phyloP scores from a whole-genome alignment of 2,888 invertebrate species.

The Hesperia comma region DNA sequence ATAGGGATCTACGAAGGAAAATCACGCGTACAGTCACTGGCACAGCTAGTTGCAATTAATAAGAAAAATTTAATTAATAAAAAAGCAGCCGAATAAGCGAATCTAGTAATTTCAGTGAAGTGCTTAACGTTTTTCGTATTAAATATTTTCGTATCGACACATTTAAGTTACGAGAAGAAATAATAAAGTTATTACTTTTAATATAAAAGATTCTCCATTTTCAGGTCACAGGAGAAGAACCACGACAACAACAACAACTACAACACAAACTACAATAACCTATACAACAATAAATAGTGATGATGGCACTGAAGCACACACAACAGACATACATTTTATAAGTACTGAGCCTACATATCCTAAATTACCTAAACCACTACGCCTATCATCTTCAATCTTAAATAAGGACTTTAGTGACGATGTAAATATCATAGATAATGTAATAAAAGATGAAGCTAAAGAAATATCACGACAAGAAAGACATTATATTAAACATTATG shows the following conservation, averaged over 20 bases:
- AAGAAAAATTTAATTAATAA: too few relatives aligned
- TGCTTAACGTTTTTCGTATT: too few relatives aligned
- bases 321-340: constrained; percentile 58
- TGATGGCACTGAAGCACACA: constrained; percentile 58
- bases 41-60: too few relatives aligned
- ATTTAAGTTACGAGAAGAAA: too few relatives aligned
- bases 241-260: constrained; percentile 63
- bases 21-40: too few relatives aligned
- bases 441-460: constrained; percentile 60
- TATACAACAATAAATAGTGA: constrained; percentile 59
- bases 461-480: constrained; percentile 57
- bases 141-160: too few relatives aligned
- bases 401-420: constrained; percentile 65
- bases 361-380: constrained; percentile 71
- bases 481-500: constrained; percentile 60
- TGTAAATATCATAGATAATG: constrained; percentile 71
- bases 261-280: constrained; percentile 60
- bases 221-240: constrained; percentile 80
- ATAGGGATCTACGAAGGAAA: too few relatives aligned
- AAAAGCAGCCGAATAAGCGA: too few relatives aligned
- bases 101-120: too few relatives aligned
- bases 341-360: constrained; percentile 59
- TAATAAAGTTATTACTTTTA: too few relatives aligned
- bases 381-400: constrained; percentile 59
- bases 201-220: neutral